Evolutionary conservation across 2,797 vertebrate species (phyloP).

Genomic region (Alfaro cultratus): DNA sequence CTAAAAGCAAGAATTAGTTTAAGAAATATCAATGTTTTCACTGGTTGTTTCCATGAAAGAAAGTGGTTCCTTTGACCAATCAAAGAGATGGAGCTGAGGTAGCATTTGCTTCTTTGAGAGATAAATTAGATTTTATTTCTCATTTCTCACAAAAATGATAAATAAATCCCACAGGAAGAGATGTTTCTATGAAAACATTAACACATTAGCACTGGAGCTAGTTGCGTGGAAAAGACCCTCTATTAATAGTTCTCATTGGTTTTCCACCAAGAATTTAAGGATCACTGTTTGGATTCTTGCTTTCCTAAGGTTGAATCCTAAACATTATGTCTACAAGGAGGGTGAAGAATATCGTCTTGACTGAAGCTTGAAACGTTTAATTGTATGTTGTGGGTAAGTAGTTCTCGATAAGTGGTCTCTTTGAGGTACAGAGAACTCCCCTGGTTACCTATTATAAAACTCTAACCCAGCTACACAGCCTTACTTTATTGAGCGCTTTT

Average conservation of each 20-base stretch:
- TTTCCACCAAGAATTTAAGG: background rate
- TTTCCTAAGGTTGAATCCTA: background rate
- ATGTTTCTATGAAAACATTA: background rate
- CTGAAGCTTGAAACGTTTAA: constrained; percentile 19
- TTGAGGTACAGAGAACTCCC: constrained; percentile 14
- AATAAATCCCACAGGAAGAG: background rate
- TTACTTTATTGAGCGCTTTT: background rate
- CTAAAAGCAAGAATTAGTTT: background rate
- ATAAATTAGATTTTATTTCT: background rate
- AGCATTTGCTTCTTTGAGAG: background rate
- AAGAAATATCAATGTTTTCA: background rate
- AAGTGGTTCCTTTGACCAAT: background rate
- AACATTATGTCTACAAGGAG: background rate
- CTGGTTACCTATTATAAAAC: background rate
- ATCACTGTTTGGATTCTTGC: background rate
- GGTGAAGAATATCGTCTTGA: background rate
- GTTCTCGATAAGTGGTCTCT: constrained; percentile 35
- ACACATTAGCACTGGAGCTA: background rate
- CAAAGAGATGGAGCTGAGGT: background rate
- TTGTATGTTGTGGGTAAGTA: constrained; percentile 5
- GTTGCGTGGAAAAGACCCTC: background rate
- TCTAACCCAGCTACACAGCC: background rate
- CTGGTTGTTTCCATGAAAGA: background rate
- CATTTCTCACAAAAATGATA: background rate
- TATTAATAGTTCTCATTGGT: background rate